Base-by-base conservation (phyloP, 2,888 invertebrate genomes). In the Eupelmus urozonus region DNA sequence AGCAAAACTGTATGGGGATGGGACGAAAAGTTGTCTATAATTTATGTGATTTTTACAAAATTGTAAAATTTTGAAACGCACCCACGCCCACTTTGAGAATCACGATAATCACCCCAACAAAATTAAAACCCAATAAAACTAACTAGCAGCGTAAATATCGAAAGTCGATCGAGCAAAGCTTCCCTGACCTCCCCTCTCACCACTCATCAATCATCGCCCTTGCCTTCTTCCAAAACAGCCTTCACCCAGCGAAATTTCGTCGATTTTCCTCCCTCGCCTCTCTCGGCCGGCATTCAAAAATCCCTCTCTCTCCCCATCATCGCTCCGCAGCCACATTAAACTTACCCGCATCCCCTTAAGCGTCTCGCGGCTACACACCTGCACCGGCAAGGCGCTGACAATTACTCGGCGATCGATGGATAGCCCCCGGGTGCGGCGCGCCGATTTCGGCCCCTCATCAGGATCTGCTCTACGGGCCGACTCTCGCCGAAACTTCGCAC, bases 371-470 rank as follows among this genome's bases (percentile, higher is more conserved):
- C 29, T 27, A n/a, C 13, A 3, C 69, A 65, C 4, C 70, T 74
- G 65, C 74, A 74, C 74, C 74, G 70, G 78, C 78, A 25, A 1
- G 59, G 53, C 72, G 53, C 74, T 74, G 75, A 70, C 75, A 75
- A 79, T 79, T 79, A 79, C 65, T 25, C 53, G 23, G 25, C 78
- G 73, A 78, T 78, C 78, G 78, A 78, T 78, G 78, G 29, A 63
- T 67, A 55, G 73, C 67, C 78, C 40, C 45, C n/a, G 42, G 77
- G 72, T 25, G 53, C 23, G n/a, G n/a, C n/a, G n/a, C n/a, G n/a
- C n/a, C n/a, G 57, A 62, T 57, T 20, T 45, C 16, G 55, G 45
- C 27, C 70, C 27, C 70, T 62, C 72, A 53, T 62, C 62, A 51
- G 5, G 9, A 5, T n/a, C 16, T 11, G n/a, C n/a, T n/a, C n/a